Evolutionary conservation across 2,888 invertebrate genomes (phyloP).

Genomic region (Phalangium opilio): DNA sequence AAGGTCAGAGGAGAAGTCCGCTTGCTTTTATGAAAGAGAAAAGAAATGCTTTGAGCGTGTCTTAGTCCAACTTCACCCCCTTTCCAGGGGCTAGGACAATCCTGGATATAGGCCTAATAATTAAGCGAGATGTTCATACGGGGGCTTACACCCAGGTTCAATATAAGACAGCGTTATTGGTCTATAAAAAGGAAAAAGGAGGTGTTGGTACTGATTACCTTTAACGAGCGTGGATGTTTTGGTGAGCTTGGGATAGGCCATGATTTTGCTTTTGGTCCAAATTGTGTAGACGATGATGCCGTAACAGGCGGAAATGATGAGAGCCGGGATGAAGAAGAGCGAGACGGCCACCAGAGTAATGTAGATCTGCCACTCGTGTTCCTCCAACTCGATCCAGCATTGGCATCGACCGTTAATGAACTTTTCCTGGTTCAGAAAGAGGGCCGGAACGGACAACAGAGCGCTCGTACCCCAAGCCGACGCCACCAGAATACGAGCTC

Average conservation of each 20-base stretch:
- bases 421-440: slow-evolving; percentile 58
- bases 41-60: too few species aligned
- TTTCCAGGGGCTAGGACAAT: too few species aligned
- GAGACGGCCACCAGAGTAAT: slow-evolving; percentile 65
- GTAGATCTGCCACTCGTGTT: slow-evolving; percentile 70
- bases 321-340: slow-evolving; percentile 68
- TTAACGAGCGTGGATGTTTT: slow-evolving; percentile 11
- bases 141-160: too few species aligned
- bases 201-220: too few species aligned
- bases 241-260: slow-evolving; percentile 26
- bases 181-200: too few species aligned
- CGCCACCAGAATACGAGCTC: slow-evolving; percentile 60
- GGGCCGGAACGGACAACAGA: slow-evolving; percentile 61
- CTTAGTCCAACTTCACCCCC: too few species aligned
- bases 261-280: slow-evolving; percentile 65
- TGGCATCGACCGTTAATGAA: slow-evolving; percentile 58
- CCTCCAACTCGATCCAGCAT: slow-evolving; percentile 73
- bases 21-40: too few species aligned
- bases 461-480: slow-evolving; percentile 69
- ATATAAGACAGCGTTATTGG: too few species aligned
- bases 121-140: too few species aligned
- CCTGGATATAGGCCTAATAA: too few species aligned
- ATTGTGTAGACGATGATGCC: slow-evolving; percentile 79
- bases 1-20: too few species aligned
- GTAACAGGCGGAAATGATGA: slow-evolving; percentile 79